Percentiles rank a stretch among this genome's conserved stretches.
phyloP scores from a whole-genome alignment of 2,888 invertebrate genomes.

The Ophraella communa region DNA sequence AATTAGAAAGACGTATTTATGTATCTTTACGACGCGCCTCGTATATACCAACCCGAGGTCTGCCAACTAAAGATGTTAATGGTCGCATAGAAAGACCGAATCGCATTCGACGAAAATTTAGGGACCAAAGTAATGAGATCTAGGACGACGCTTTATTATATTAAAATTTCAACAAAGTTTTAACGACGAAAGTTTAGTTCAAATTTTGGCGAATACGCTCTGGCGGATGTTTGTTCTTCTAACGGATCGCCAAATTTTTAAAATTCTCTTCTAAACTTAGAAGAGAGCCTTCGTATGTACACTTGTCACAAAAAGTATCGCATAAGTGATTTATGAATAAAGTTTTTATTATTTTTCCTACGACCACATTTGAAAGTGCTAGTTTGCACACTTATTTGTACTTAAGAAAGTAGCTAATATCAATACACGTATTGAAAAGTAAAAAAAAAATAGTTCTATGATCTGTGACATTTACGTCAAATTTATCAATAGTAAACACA shows the following conservation, averaged over 20 bases:
- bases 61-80: constrained; percentile 2
- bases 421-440: no score
- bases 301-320: no score
- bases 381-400: no score
- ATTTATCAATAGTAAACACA: no score
- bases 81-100: constrained; percentile 5
- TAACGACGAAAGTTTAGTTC: neutral
- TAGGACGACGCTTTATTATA: neutral
- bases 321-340: no score
- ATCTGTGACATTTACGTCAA: no score
- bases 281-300: no score
- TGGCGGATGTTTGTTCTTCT: no score
- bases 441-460: no score
- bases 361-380: no score
- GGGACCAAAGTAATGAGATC: neutral
- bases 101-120: neutral
- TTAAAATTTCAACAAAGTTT: constrained; percentile 3
- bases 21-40: neutral
- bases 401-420: no score
- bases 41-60: constrained; percentile 4
- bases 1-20: constrained; percentile 13
- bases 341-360: no score
- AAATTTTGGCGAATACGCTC: neutral
- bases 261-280: neutral
- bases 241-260: neutral